A percentile compares a stretch with the other conserved stretches of the same genome.
phyloP scores from a whole-genome alignment of 2,797 vertebrate species.

The Enteromius thamalakanensis region DNA sequence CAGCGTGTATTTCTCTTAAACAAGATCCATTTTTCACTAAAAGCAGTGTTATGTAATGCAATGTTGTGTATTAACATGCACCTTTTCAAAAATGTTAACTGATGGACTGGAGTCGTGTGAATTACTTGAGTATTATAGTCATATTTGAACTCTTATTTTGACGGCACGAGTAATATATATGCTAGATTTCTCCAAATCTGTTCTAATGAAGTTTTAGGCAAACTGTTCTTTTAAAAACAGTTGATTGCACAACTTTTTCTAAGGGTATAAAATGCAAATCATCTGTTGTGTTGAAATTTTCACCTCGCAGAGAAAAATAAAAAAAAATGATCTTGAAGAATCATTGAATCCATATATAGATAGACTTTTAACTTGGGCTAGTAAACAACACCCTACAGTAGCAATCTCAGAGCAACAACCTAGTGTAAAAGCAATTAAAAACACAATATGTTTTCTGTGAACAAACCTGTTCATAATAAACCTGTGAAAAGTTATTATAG shows the following conservation, averaged over 20 bases:
- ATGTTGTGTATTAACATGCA: background rate
- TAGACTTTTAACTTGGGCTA: background rate
- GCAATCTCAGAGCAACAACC: background rate
- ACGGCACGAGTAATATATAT: background rate
- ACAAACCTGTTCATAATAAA: slow-evolving; percentile 27
- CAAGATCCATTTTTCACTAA: background rate
- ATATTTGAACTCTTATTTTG: background rate
- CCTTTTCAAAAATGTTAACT: background rate
- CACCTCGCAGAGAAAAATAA: background rate
- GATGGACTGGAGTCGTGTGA: background rate
- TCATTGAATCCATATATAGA: background rate
- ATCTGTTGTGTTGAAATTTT: background rate
- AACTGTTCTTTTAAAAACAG: background rate
- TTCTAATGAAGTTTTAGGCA: background rate
- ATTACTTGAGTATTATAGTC: background rate
- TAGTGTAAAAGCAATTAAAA: slow-evolving; percentile 25
- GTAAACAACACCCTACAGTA: background rate
- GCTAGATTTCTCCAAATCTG: background rate
- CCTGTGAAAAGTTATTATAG: slow-evolving; percentile 28
- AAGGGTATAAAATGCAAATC: no score
- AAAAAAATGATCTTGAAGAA: background rate
- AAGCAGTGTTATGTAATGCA: background rate
- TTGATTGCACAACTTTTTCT: background rate
- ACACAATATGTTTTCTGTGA: slow-evolving; percentile 29
- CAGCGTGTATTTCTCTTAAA: background rate